phyloP scores from a whole-genome alignment of 2,888 invertebrate genomes.

The Himalopsyche japonica region DNA sequence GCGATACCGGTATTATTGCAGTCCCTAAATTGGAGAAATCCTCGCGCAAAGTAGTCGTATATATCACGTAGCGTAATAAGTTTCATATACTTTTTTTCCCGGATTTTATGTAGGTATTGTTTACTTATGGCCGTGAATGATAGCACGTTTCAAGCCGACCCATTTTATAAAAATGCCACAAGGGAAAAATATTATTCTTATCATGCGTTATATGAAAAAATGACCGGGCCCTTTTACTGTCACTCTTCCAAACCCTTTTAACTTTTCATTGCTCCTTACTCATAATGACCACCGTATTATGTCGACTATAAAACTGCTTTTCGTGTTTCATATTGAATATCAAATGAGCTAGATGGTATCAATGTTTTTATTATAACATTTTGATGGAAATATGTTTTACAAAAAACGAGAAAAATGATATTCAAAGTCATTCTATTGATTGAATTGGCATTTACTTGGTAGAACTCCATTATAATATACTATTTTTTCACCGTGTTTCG shows the following conservation, averaged over 20 bases:
- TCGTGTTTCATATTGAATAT: not conserved
- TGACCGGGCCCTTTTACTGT: not conserved
- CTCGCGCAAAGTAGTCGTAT: no score
- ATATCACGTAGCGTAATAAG: not conserved
- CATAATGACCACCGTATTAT: not conserved
- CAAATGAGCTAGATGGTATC: not conserved
- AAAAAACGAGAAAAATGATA: no score
- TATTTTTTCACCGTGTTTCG: no score
- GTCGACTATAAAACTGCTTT: not conserved
- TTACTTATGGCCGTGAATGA: not conserved
- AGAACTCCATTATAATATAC: no score
- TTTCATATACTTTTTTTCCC: not conserved
- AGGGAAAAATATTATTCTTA: not conserved
- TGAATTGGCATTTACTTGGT: no score
- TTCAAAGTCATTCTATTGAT: no score
- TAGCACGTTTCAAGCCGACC: not conserved
- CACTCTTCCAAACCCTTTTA: not conserved
- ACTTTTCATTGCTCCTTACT: not conserved
- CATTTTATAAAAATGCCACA: not conserved
- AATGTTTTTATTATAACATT: not conserved
- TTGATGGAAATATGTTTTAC: no score
- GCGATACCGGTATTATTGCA: no score
- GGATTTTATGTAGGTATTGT: not conserved
- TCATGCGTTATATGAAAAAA: not conserved
- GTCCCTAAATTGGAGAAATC: no score